phyloP scores from a whole-genome alignment of 2,113 vertebrate species.

The Machaerirhynchus nigripectus region DNA sequence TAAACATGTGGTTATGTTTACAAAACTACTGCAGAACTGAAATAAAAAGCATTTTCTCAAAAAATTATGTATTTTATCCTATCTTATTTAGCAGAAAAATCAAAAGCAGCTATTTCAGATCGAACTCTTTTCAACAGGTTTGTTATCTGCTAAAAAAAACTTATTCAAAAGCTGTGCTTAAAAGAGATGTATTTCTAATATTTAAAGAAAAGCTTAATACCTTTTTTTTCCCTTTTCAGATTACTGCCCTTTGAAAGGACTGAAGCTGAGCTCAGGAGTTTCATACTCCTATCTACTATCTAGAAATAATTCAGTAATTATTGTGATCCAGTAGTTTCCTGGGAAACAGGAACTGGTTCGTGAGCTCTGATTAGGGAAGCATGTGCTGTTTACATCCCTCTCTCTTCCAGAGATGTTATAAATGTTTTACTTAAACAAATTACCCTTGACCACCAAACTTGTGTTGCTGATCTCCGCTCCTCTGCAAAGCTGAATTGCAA shows the following conservation, averaged over 20 bases:
- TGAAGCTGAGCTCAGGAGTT: neutral
- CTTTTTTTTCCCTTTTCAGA: neutral
- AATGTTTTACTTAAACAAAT: neutral
- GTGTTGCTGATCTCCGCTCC: neutral
- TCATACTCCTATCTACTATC: neutral
- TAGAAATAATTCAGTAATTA: neutral
- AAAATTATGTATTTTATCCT: neutral
- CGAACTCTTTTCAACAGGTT: neutral
- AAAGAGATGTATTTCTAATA: neutral
- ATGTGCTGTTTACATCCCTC: neutral
- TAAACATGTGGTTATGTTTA: neutral
- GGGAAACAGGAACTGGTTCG: neutral
- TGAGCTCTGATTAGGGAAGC: neutral
- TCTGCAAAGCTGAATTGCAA: neutral
- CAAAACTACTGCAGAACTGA: neutral
- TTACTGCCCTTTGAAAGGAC: neutral
- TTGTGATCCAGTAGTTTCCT: neutral
- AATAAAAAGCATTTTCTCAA: neutral
- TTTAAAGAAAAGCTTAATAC: neutral
- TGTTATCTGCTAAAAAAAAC: neutral
- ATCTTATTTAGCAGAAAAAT: neutral
- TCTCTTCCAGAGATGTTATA: neutral
- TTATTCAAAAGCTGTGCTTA: neutral
- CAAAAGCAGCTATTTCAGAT: neutral
- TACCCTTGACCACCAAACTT: neutral